A percentile compares a stretch with the other conserved stretches of the same genome.
phyloP scores from a whole-genome alignment of 2,113 vertebrate genomes.

The Noturus placidus region DNA sequence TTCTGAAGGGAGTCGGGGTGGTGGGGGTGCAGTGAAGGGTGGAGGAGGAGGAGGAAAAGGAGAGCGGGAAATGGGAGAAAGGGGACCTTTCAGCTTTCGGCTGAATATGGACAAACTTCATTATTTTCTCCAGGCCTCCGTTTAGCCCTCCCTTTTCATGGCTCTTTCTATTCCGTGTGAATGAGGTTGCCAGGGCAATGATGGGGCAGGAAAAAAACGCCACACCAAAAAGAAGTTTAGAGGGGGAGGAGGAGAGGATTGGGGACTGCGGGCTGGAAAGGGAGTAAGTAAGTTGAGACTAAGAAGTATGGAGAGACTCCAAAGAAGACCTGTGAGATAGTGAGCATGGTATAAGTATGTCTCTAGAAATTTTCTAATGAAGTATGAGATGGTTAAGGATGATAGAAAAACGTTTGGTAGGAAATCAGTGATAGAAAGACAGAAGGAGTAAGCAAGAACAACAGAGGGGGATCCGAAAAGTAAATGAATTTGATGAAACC shows the following conservation, averaged over 20 bases:
- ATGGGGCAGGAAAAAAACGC: conserved; percentile 74
- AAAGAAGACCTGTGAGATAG: conserved; percentile 37
- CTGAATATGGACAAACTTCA: conserved; percentile 84
- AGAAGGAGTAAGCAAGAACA: not conserved
- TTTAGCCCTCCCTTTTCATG: conserved; percentile 77
- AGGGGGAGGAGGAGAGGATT: conserved; percentile 52
- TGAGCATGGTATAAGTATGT: conserved; percentile 48
- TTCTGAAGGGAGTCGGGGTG: not conserved
- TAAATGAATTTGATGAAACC: conserved; percentile 75
- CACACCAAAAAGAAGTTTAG: conserved; percentile 60
- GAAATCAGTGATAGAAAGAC: conserved; percentile 33
- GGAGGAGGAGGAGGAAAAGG: conserved; percentile 59
- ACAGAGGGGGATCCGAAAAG: conserved; percentile 55
- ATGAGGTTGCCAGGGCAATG: conserved; percentile 80
- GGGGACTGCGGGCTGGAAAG: conserved; percentile 51
- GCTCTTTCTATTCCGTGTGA: conserved; percentile 76
- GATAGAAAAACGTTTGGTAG: conserved; percentile 45
- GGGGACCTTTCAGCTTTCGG: conserved; percentile 72
- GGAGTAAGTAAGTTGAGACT: conserved; percentile 24
- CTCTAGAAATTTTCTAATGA: not conserved
- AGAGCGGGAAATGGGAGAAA: conserved; percentile 65
- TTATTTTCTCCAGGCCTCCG: conserved; percentile 75
- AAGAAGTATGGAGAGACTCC: conserved; percentile 13
- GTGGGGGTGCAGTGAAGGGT: conserved; percentile 49
- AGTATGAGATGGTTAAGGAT: conserved; percentile 19